Conservation (phyloP, 2,113 vertebrate genomes). For the Halcyon malimbica region DNA sequence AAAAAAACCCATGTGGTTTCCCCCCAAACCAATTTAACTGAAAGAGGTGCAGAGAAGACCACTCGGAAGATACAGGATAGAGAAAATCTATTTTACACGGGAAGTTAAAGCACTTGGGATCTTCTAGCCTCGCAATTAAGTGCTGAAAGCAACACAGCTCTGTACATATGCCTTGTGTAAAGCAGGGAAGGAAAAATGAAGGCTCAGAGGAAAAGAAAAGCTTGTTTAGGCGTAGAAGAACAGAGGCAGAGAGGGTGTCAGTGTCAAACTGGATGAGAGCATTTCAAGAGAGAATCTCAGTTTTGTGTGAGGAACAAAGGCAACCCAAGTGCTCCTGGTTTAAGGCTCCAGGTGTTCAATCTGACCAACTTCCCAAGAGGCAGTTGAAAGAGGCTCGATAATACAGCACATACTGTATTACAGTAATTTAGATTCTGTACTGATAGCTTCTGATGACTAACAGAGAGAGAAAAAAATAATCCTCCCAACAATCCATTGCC, state of each 20-base stretch:
- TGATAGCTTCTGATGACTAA: not conserved
- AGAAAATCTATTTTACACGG: not conserved
- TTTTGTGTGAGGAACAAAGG: not conserved
- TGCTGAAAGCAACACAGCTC: not conserved
- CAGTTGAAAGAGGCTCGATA: not conserved
- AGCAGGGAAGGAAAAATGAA: not conserved
- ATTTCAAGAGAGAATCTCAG: not conserved
- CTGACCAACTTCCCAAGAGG: not conserved
- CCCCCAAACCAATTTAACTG: not conserved
- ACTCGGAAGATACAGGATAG: not conserved
- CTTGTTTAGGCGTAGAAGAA: not conserved
- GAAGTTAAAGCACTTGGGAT: not conserved
- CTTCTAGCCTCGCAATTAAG: not conserved
- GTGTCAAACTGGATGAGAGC: not conserved
- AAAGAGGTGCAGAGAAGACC: not conserved
- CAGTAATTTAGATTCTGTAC: not conserved
- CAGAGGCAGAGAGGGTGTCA: not conserved
- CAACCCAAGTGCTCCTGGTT: not conserved
- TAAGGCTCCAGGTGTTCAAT: not conserved
- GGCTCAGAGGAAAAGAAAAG: not conserved
- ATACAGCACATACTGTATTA: not conserved
- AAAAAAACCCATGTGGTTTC: not conserved
- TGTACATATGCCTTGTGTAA: not conserved
- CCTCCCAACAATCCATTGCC: not conserved
- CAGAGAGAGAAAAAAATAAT: not conserved